A percentile compares a stretch with the other conserved stretches of the same genome.
These are phyloP conservation scores for Yponomeuta malinellus DNA, from an alignment of 2,888 invertebrate species.

Conservation along the genomic window DNA sequence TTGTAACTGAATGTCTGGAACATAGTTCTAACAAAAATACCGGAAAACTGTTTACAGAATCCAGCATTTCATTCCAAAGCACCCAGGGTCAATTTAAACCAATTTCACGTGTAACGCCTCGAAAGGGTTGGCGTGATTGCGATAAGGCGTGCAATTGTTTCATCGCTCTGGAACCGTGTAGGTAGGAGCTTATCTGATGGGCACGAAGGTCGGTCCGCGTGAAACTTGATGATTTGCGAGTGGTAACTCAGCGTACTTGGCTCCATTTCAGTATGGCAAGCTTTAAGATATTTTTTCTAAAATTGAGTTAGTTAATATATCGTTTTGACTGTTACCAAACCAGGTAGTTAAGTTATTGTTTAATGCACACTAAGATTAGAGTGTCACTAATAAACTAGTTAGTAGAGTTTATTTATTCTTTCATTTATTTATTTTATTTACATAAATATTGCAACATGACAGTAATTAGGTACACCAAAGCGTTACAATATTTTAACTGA, in stretches of 20 bases:
- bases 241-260: neutral
- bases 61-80: neutral
- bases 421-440: too few relatives aligned
- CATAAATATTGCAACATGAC: too few relatives aligned
- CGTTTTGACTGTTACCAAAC: too few relatives aligned
- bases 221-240: constrained; percentile 9
- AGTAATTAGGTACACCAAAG: too few relatives aligned
- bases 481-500: too few relatives aligned
- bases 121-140: constrained; percentile 39
- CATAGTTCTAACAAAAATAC: neutral
- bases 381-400: too few relatives aligned
- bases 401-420: too few relatives aligned
- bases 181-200: constrained; percentile 17
- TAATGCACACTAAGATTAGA: too few relatives aligned
- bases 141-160: constrained; percentile 69
- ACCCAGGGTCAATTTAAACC: constrained; percentile 25
- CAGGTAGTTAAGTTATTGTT: too few relatives aligned
- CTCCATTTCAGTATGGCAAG: neutral
- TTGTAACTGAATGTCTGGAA: too few relatives aligned
- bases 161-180: constrained; percentile 24
- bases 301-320: too few relatives aligned
- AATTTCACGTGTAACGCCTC: constrained; percentile 43
- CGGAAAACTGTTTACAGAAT: neutral
- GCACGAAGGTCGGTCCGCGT: constrained; percentile 3
- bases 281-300: too few relatives aligned